Base-by-base conservation (phyloP, 2,113 vertebrate genomes). In the Brienomyrus longianalis region DNA sequence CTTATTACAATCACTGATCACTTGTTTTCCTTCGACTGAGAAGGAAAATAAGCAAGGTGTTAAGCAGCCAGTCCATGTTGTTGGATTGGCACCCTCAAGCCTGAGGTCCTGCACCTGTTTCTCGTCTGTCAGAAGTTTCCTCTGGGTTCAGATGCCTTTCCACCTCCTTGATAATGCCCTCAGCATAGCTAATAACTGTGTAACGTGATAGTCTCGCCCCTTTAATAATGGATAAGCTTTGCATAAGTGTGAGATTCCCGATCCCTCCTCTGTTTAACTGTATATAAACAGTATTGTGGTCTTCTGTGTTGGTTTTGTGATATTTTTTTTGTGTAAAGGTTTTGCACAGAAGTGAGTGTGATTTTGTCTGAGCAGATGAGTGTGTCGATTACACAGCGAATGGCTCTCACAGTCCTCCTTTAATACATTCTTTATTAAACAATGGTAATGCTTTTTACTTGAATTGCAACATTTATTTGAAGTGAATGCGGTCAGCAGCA, bases 371-470 rank as follows among this genome's bases (percentile, higher is more conserved):
- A 27, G 19, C 19, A 7, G 54, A 62, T 50, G 31, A 88, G 52
- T 13, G 17, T 88, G 5, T 23, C 52, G 3, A 1, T 62, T n/a
- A 45, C 84, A 8, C 13, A 52, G 11, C 10, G 27, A 52, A 52
- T 31, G 52, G 35, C 52, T 27, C 31, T 87, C 23, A 15, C 11
- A 35, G n/a, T 17, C 47, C 39, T 89, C 0, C 59, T 56, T 86
- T 84, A 89, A 89, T 89, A 47, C 23, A 17, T 83, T 66, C 39
- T 85, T 86, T 86, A 70, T 89, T 85, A 86, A 89, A 89, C 47
- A 47, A 89, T 66, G 39, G 47, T 47, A 17, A 21, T 59, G 52
- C n/a, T n/a, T 74, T 87, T 50, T 74, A 88, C 21, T 39, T 66
- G 56, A 23, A 56, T 88, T 56, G 50, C 17, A 35, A 17, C 31